Base-by-base conservation (phyloP, 1,140 invertebrate species). In the Calephelis virginiensis region DNA sequence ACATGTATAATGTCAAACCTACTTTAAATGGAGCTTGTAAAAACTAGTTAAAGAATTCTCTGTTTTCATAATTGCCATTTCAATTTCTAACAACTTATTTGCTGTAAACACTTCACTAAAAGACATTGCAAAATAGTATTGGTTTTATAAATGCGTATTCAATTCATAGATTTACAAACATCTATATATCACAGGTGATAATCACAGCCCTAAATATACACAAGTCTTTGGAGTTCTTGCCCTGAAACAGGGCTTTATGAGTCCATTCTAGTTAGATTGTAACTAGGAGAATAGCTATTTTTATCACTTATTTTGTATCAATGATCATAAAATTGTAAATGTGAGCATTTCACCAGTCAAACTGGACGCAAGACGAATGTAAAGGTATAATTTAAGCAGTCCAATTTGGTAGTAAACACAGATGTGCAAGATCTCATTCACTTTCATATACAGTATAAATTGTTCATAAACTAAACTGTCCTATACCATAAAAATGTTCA, bases 381-480 rank as follows among this genome's bases (percentile, higher is more conserved):
- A 10, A 56, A 10, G 37, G 28, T 7, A 17, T 28, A 13, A 17
- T 53, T 17, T 56, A 56, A 37, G 53, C 8, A 56, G 53, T 56
- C 53, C 53, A n/a, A 56, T 37, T 56, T 28, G 37, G 14, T 7
- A 17, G 10, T 43, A 11, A 37, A 56, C 53, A 56, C 53, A 56
- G 10, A 14, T 3, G 37, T 45, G 9, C 48, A 53, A 64, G 13
- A 64, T 50, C 56, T 71, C 59, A 59, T 67, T 68, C 74, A 75
- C 66, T 73, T 70, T 70, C 50, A 73, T 60, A 67, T 13, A 53
- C 60, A 45, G 13, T 64, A 56, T 43, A 64, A 64, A 56, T 40
- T 17, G 40, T 62, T 56, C 66, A 61, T 56, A 49, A 64, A 68
- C 61, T 62, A 71, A 67, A 68, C 49, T 71, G 75, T 76, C 48